A percentile compares a stretch with the other conserved stretches of the same genome.
Conservation (phyloP, 2,797 vertebrate genomes). For the Esox lucius region DNA sequence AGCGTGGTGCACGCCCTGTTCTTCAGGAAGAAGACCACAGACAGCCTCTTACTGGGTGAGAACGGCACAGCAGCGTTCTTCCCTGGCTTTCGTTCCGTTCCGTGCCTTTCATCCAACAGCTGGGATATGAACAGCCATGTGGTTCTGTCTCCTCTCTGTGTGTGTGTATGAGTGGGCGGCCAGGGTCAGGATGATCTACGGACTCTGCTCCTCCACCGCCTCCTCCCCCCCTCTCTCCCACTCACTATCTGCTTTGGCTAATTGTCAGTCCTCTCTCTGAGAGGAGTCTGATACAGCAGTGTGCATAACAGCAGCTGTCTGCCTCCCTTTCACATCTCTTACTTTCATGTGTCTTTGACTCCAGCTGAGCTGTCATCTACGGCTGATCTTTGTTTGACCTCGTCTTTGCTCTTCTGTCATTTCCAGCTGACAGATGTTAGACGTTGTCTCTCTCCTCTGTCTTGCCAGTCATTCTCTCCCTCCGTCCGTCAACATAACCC, state of each 20-base stretch:
- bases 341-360: not conserved
- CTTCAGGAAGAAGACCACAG: slow-evolving; percentile 1
- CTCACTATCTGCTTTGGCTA: slow-evolving; percentile 42
- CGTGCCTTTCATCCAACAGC: not conserved
- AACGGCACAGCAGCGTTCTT: not conserved
- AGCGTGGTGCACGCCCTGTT: not conserved
- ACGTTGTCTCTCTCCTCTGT: not conserved
- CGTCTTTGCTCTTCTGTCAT: not conserved
- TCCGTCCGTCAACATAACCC: not conserved
- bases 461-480: not conserved
- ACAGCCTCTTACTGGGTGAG: slow-evolving; percentile 3
- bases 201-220: not conserved
- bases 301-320: slow-evolving; percentile 37
- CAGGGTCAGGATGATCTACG: not conserved
- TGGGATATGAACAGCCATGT: not conserved
- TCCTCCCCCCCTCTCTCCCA: not conserved
- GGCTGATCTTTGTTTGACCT: slow-evolving; percentile 1
- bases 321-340: slow-evolving; percentile 33
- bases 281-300: slow-evolving; percentile 51
- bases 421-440: no score
- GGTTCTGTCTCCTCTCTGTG: slow-evolving; percentile 24
- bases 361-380: not conserved
- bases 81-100: not conserved
- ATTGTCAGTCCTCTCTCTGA: slow-evolving; percentile 51
- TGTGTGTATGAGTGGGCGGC: not conserved